Base-by-base conservation (phyloP, 2,113 vertebrate genomes). In the Neopipo cinnamomea region DNA sequence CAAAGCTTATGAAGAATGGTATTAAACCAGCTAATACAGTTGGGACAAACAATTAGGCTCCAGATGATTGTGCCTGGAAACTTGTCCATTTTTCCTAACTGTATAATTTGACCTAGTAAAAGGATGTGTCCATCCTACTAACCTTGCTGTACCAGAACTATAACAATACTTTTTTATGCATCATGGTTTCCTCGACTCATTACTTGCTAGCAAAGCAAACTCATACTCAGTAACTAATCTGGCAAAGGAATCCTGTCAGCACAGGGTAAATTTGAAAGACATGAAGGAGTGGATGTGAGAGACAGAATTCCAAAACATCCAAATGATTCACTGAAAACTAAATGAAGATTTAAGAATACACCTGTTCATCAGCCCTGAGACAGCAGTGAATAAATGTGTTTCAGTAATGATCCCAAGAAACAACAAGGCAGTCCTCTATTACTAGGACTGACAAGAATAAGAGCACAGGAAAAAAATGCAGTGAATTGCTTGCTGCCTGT, bases 291-390 rank as follows among this genome's bases (percentile, higher is more conserved):
- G 67, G 28, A 70, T 89, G 12, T 73, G 66, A 82, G 62, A 86
- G 62, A 79, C 81, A 6, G 1, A 91, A 31, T n/a, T 76, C 61
- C 9, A 33, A 75, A 91, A 81, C 37, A 75, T 61, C n/a, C 58
- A 81, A 59, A 74, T 30, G 61, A 77, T 49, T 89, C 80, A 72
- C 65, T 65, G 84, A 33, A 94, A 90, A 58, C 41, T 59, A 73
- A 85, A 89, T 71, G n/a, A 90, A 90, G 89, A 80, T 79, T 89
- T 88, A 85, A 76, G 90, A 39, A 73, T 30, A 59, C 37, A 88
- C 67, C 89, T 89, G 66, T 62, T 93, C 62, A 58, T 83, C 86
- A 76, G 5, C 23, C 33, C 41, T 44, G n/a, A 95, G 55, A 88
- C 82, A 91, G 78, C 37, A 66, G 8, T 58, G 71, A 87, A 65